These are phyloP conservation scores for Drosophila borealis DNA, from an alignment of 2,888 invertebrate genomes.

Conservation along the genomic window DNA sequence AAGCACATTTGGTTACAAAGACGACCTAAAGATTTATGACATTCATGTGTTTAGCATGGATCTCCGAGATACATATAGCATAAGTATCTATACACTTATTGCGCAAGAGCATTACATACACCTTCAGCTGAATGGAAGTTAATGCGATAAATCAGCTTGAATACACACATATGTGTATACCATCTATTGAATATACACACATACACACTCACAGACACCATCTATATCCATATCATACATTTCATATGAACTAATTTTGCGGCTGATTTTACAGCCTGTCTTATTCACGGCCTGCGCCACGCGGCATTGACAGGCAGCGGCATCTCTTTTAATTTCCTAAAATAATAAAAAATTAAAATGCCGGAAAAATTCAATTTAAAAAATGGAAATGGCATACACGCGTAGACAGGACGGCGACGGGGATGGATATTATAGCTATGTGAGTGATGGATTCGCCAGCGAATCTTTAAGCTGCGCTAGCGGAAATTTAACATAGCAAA, in stretches of 20 bases:
- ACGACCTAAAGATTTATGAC: conserved; percentile 28
- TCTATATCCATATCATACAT: conserved; percentile 19
- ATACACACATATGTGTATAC: background rate
- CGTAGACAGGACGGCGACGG: background rate
- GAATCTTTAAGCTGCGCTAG: conserved; percentile 17
- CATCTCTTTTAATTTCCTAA: conserved; percentile 56
- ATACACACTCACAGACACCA: background rate
- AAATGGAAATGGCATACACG: conserved; percentile 44
- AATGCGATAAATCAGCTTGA: conserved; percentile 24
- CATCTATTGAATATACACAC: background rate
- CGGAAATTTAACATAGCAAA: conserved; percentile 64
- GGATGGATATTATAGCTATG: conserved; percentile 10
- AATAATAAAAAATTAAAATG: conserved; percentile 64
- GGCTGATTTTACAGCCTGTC: conserved; percentile 19
- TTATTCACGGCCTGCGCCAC: conserved; percentile 2
- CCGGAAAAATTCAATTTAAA: conserved; percentile 63
- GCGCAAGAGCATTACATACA: background rate
- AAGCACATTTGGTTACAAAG: conserved; percentile 10
- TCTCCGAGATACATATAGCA: conserved; percentile 7
- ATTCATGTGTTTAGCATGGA: background rate
- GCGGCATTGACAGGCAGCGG: conserved; percentile 38
- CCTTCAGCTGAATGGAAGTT: conserved; percentile 6
- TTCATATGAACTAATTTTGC: conserved; percentile 49
- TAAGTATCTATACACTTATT: conserved; percentile 3
- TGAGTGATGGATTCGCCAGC: conserved; percentile 50